Evolutionary conservation across 2,797 vertebrate species (phyloP).

Genomic region (Tiaroga cobitis): DNA sequence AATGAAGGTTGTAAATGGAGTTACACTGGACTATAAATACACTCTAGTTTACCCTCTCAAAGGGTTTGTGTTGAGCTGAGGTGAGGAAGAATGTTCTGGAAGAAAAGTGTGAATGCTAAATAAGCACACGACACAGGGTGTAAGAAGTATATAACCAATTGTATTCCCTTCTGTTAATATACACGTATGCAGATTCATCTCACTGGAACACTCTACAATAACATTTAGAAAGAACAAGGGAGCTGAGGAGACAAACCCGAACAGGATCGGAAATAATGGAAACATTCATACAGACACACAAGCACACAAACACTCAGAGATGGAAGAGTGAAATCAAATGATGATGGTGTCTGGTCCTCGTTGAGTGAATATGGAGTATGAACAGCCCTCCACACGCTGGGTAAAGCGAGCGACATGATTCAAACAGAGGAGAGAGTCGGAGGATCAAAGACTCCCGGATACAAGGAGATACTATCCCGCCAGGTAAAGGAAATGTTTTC

Average conservation of each 20-base stretch:
- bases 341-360: slow-evolving; percentile 39
- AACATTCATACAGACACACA: slow-evolving; percentile 13
- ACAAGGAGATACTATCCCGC: background rate
- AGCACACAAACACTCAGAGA: background rate
- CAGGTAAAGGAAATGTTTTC: slow-evolving; percentile 57
- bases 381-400: slow-evolving; percentile 26
- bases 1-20: background rate
- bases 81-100: background rate
- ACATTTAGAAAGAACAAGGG: slow-evolving; percentile 88
- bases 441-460: slow-evolving; percentile 54
- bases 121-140: slow-evolving; percentile 69
- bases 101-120: slow-evolving; percentile 17
- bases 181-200: slow-evolving; percentile 88
- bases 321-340: too few species aligned
- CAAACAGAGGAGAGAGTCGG: slow-evolving; percentile 52
- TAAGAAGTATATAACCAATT: slow-evolving; percentile 91
- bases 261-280: slow-evolving; percentile 46
- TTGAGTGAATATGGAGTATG: background rate
- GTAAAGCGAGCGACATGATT: slow-evolving; percentile 34
- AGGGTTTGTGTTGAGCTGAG: background rate
- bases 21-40: background rate
- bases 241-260: slow-evolving; percentile 69
- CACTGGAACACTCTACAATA: slow-evolving; percentile 89
- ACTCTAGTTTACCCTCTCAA: background rate
- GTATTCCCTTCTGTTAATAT: slow-evolving; percentile 88